A percentile compares a stretch with the other conserved stretches of the same genome.
Conservation (phyloP, 2,797 vertebrate genomes). For the Paratrypauchen microcephalus region DNA sequence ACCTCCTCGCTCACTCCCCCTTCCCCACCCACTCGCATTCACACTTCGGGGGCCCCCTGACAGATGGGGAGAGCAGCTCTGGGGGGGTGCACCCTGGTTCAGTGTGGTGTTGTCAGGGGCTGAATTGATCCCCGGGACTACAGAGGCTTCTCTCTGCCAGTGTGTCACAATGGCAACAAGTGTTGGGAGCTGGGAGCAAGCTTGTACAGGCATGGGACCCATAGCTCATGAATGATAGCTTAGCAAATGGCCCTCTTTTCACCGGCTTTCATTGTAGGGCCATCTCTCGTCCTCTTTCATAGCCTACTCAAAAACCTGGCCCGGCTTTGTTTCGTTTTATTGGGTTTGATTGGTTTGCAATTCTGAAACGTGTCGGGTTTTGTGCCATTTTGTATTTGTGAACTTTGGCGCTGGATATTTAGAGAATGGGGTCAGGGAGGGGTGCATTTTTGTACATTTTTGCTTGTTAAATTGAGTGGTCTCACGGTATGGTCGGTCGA, state of each 20-base stretch:
- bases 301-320: constrained; percentile 71
- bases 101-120: constrained; percentile 82
- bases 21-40: constrained; percentile 81
- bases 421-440: constrained; percentile 14
- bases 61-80: constrained; percentile 84
- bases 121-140: constrained; percentile 83
- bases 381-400: constrained; percentile 68
- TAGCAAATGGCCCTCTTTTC: constrained; percentile 81
- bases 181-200: constrained; percentile 85
- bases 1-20: constrained; percentile 74
- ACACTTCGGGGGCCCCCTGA: constrained; percentile 81
- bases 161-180: constrained; percentile 84
- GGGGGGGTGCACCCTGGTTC: constrained; percentile 77
- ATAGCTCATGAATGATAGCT: constrained; percentile 84
- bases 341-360: constrained; percentile 75
- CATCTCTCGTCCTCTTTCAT: constrained; percentile 75
- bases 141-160: constrained; percentile 81
- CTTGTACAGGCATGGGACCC: constrained; percentile 82
- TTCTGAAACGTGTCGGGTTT: constrained; percentile 75
- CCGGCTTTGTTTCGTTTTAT: constrained; percentile 76
- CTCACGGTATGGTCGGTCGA: constrained; percentile 68
- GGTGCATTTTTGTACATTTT: constrained; percentile 60
- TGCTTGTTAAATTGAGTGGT: constrained; percentile 72
- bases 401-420: constrained; percentile 44
- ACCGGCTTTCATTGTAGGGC: constrained; percentile 73